Percentiles rank a stretch among this genome's conserved stretches.
Evolutionary conservation across 2,888 invertebrate genomes (phyloP).

Genomic region (Agonum fuliginosum): DNA sequence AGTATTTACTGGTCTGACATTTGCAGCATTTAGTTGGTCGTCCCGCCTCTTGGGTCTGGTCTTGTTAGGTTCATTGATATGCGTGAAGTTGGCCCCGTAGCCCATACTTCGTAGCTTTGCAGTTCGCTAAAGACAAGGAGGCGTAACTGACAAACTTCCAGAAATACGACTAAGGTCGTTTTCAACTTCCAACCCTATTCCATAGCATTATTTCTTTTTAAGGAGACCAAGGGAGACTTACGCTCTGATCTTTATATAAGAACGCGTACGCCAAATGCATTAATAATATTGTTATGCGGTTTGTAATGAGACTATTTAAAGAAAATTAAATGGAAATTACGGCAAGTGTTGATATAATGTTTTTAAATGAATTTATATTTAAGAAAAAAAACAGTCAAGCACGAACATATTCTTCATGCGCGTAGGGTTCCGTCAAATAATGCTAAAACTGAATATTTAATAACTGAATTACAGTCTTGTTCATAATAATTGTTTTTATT

Average conservation of each 20-base stretch:
- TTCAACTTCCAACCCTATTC: slow-evolving; percentile 5
- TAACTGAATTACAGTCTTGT: too few relatives aligned
- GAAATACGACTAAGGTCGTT: slow-evolving; percentile 22
- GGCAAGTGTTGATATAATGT: too few relatives aligned
- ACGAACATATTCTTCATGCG: too few relatives aligned
- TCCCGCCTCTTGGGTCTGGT: slow-evolving; percentile 12
- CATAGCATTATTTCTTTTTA: slow-evolving; percentile 5
- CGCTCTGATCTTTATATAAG: background rate
- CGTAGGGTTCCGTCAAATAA: too few relatives aligned
- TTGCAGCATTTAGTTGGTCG: background rate
- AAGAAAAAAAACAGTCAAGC: too few relatives aligned
- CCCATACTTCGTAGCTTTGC: background rate
- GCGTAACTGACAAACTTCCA: slow-evolving; percentile 11
- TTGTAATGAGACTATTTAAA: background rate
- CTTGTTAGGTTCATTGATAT: slow-evolving; percentile 42
- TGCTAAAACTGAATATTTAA: too few relatives aligned
- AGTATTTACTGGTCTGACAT: background rate
- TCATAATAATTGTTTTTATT: too few relatives aligned
- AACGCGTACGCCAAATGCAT: background rate
- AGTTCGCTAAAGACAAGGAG: slow-evolving; percentile 1
- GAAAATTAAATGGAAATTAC: background rate
- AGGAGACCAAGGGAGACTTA: background rate
- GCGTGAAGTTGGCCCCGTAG: slow-evolving; percentile 12
- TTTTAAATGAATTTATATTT: too few relatives aligned
- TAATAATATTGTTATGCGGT: background rate